Base-by-base conservation (phyloP, 1,140 invertebrate species). In the Ericerus pela region DNA sequence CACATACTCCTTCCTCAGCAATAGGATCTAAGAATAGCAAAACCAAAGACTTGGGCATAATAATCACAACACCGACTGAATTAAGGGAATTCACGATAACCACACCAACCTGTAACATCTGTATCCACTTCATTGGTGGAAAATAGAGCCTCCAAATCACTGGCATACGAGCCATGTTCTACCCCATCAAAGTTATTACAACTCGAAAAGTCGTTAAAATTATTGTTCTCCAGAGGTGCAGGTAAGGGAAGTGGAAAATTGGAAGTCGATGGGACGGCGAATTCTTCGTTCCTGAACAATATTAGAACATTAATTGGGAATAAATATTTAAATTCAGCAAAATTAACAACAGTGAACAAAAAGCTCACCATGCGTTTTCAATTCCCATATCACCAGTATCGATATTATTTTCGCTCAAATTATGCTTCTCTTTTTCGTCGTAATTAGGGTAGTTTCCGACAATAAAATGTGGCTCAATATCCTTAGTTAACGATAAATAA, bases 1-100 rank as follows among this genome's bases (percentile, higher is more conserved):
- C 80, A 64, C 79, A 81, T 41, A 77, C 74, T 31, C 80, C 80
- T n/a, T 74, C 69, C 52, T 64, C 63, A 20, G 59, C 38, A 27
- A 27, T 52, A 10, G 51, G 30, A 56, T 60, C 62, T 62, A 51
- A 10, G 41, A 43, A 54, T 37, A 55, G 18, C 12, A 30, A 53
- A 57, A n/a, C n/a, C n/a, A n/a, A n/a, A n/a, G n/a, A n/a, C n/a
- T n/a, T n/a, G n/a, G n/a, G n/a, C n/a, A n/a, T n/a, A n/a, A n/a
- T n/a, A n/a, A 29, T 20, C 51, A 52, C 27, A 6, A 22, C 27
- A 52, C 16, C 16, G 26, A 16, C 26, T 16, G 26, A 18, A 18
- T 16, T 18, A 20, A 20, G 18, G 27, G 27, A 36, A 22, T 18
- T 3, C 16, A 52, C 27, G 20, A 3, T 22, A n/a, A 18, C 16